These are phyloP conservation scores for Anthopleura xanthogrammica DNA, from an alignment of 92 coral and sea anemone species.

Conservation along the genomic window DNA sequence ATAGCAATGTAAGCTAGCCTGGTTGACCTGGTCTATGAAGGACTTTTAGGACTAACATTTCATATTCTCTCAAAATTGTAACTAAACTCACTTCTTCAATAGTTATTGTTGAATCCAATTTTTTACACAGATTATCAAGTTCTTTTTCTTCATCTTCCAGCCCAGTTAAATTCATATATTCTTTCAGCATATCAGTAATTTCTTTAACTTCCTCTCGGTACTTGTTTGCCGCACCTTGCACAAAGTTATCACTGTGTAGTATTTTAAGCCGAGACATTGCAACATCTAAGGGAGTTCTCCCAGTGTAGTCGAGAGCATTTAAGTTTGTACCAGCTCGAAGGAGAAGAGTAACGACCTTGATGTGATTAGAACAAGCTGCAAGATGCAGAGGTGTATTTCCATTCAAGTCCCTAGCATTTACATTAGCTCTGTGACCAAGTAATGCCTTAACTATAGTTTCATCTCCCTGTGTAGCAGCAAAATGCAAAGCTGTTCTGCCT, in stretches of 20 bases:
- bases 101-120: conserved; percentile 70
- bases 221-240: conserved; percentile 50
- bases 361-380: conserved; percentile 92
- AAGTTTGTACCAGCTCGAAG: conserved; percentile 81
- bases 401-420: conserved; percentile 90
- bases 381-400: conserved; percentile 97
- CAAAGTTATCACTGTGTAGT: conserved; percentile 58
- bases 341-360: conserved; percentile 83
- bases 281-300: conserved; percentile 90
- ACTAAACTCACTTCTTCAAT: conserved; percentile 70
- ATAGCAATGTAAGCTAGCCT: no score
- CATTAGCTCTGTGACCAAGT: conserved; percentile 86
- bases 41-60: no score
- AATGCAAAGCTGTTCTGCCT: conserved; percentile 91
- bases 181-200: conserved; percentile 79
- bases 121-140: conserved; percentile 62
- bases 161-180: conserved; percentile 72
- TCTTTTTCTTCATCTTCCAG: conserved; percentile 60
- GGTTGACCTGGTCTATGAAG: no score
- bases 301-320: conserved; percentile 81
- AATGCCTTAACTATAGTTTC: conserved; percentile 58
- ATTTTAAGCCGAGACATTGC: conserved; percentile 81
- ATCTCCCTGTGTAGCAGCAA: conserved; percentile 92
- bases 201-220: conserved; percentile 75
- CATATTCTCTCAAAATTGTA: neutral